phyloP scores from a whole-genome alignment of 2,797 vertebrate genomes.

The Protonibea diacanthus region DNA sequence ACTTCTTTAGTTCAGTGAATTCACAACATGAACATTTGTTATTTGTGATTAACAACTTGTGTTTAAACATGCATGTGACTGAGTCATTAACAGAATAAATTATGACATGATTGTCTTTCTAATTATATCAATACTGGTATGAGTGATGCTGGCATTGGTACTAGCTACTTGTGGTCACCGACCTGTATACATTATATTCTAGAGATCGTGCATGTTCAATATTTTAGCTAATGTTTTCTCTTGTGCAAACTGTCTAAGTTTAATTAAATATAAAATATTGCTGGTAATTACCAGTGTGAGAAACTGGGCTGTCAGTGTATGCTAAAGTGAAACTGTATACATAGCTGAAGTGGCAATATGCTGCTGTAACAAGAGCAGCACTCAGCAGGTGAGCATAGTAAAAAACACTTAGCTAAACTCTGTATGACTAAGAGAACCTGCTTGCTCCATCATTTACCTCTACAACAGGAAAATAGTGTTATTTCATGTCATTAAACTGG shows the following conservation, averaged over 20 bases:
- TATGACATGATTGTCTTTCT: background rate
- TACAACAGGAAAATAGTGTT: constrained; percentile 31
- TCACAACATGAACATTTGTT: background rate
- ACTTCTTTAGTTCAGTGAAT: background rate
- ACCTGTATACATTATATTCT: background rate
- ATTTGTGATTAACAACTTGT: constrained; percentile 8
- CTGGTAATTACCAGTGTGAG: background rate
- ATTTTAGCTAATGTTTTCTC: background rate
- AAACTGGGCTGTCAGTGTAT: constrained; percentile 15
- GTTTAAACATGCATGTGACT: constrained; percentile 9
- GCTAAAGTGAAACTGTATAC: constrained; percentile 27
- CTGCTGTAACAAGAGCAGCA: constrained; percentile 47
- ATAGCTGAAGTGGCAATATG: constrained; percentile 47
- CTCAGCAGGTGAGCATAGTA: constrained; percentile 55
- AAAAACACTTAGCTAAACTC: constrained; percentile 55
- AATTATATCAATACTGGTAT: background rate
- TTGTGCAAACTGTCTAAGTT: constrained; percentile 3
- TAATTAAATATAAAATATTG: background rate
- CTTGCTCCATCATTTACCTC: constrained; percentile 43
- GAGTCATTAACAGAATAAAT: constrained; percentile 16
- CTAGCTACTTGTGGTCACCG: no score
- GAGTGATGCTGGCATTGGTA: background rate
- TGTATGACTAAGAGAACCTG: constrained; percentile 56
- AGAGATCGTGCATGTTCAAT: background rate
- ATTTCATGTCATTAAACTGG: constrained; percentile 45